Base-by-base conservation (phyloP, 2,113 vertebrate genomes). In the Python bivittatus region DNA sequence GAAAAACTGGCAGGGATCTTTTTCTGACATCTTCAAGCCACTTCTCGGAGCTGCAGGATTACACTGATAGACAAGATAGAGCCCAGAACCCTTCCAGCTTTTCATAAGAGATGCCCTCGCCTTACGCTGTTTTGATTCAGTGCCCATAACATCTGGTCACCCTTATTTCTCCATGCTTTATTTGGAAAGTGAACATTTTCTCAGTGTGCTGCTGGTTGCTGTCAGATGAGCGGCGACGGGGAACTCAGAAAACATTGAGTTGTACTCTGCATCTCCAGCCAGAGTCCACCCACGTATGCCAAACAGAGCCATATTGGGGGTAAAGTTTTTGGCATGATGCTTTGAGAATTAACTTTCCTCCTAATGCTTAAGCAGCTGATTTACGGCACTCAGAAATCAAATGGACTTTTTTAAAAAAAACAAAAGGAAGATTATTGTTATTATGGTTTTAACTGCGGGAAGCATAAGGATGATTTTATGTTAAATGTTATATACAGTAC, bases 111-210 rank as follows among this genome's bases (percentile, higher is more conserved):
- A 85, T 88, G 13, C 52, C 64, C 23, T 57, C 0, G 89, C 79
- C 64, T 23, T 91, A 11, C 11, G 56, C 29, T 33, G 54, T 1
- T 94, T 79, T 90, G 90, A 8, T 93, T 54, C 33, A n/a, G 48
- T 94, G 94, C 96, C 95, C 95, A 11, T 44, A 97, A 95, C 64
- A 96, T 91, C 91, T 93, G 72, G 58, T 95, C 94, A 93, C 64
- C 95, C 92, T 92, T 0, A 12, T 52, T 94, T 91, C 92, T 87
- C 94, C 93, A 91, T 93, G 52, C 91, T 64, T 92, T 38, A 72
- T 93, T 91, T 95, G 91, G 86, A n/a, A 83, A 93, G 54, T 64
- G 89, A 93, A 20, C 56, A 3, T 92, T 96, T 94, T 92, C 92
- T 89, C 89, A 86, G 93, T 68, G 0, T 88, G 1, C 15, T 54